Percentiles rank a stretch among this genome's conserved stretches.
Evolutionary conservation across 2,113 vertebrate genomes (phyloP).

Genomic region (Irena cyanogastra): DNA sequence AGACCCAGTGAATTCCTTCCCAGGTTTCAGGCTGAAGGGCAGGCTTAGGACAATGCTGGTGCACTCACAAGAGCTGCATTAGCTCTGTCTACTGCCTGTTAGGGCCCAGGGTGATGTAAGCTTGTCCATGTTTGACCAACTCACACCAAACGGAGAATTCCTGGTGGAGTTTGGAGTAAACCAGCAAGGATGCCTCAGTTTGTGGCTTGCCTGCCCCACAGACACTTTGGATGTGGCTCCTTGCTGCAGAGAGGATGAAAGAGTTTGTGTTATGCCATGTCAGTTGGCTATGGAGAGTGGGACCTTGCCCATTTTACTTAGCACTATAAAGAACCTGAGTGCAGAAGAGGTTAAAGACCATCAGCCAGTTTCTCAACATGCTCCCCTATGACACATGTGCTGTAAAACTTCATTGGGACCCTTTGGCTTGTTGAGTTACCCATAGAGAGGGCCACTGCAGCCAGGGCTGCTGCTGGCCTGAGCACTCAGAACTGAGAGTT

Average conservation of each 20-base stretch:
- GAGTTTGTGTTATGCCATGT: not conserved
- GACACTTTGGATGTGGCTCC: not conserved
- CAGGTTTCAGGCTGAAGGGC: not conserved
- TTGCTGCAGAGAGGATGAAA: not conserved
- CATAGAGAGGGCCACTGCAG: not conserved
- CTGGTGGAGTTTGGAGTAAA: not conserved
- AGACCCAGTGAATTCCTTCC: not conserved
- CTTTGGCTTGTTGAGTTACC: not conserved
- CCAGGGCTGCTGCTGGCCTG: not conserved
- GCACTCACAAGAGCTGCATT: not conserved
- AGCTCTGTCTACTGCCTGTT: not conserved
- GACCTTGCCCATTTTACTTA: not conserved
- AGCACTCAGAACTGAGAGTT: not conserved
- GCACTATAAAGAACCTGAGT: not conserved
- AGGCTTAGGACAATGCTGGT: not conserved
- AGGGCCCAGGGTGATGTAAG: not conserved
- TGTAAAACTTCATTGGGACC: not conserved
- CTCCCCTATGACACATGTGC: not conserved
- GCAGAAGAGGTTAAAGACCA: not conserved
- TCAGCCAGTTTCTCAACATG: not conserved
- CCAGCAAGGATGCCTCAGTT: not conserved
- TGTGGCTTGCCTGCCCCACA: not conserved
- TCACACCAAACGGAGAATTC: not conserved
- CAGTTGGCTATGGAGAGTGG: not conserved
- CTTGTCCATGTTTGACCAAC: not conserved